phyloP scores from a whole-genome alignment of 2,797 vertebrate species.

The Trachops cirrhosus region DNA sequence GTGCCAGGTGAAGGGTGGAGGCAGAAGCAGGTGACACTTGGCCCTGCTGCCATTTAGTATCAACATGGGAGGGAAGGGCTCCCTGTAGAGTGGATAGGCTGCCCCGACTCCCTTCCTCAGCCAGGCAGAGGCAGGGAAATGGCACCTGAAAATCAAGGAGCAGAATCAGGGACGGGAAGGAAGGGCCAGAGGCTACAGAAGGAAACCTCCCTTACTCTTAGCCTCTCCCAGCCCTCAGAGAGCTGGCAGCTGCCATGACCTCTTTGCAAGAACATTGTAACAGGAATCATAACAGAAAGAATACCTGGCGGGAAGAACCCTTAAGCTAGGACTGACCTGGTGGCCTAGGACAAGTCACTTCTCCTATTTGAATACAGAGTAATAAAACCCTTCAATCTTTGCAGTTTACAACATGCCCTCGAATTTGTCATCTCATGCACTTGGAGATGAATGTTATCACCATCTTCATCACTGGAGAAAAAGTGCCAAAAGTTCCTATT shows the following conservation, averaged over 20 bases:
- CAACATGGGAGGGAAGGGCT: background rate
- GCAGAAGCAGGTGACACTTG: conserved; percentile 33
- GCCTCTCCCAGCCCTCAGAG: background rate
- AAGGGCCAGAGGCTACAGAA: background rate
- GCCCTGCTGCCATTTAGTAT: background rate
- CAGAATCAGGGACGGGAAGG: background rate
- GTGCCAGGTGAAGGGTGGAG: background rate
- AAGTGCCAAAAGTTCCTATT: background rate
- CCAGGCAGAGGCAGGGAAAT: background rate
- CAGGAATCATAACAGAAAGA: background rate
- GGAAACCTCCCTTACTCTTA: background rate
- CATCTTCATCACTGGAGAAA: background rate
- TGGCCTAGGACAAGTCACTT: background rate
- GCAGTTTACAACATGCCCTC: background rate
- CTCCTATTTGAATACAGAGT: background rate
- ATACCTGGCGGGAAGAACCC: background rate
- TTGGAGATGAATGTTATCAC: background rate
- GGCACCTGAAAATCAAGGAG: background rate
- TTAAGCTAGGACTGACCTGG: background rate
- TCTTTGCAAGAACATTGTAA: background rate
- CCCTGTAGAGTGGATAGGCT: background rate
- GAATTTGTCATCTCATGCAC: background rate
- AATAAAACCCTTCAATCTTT: background rate
- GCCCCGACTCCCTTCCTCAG: background rate
- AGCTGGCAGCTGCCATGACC: background rate